Evolutionary conservation across 2,797 vertebrate genomes (phyloP), one percentile per base, ranked within the genome.

Genomic region (Loriculus beryllinus): DNA sequence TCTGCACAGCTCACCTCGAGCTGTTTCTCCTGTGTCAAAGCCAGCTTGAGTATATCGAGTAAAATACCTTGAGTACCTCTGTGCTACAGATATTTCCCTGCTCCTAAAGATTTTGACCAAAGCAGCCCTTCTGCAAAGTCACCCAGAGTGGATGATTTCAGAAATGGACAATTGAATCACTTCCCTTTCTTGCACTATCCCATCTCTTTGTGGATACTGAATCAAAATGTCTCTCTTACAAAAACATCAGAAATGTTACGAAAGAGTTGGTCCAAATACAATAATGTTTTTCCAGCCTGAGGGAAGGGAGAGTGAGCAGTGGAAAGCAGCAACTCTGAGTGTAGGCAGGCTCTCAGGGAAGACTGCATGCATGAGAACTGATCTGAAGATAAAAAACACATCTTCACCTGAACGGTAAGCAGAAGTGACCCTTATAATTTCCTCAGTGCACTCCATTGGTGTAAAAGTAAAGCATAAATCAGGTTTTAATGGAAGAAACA

Each of bases 401-500:
- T 40, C 59, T 77, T 67, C 87, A 84, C 33, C 74, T 80, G 64
- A 81, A 47, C 37, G 47, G 37, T 15, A 43, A 91, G 59, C 31
- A 92, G 59, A 78, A 86, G 22, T 74, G 29, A 86, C 67, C 56
- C 65, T 76, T 74, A 52, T n/a, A 43, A 70, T 74, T 49, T 82
- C 42, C 48, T 52, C 3, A 43, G n/a, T 60, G 54, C 43, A 51
- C 35, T 76, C 65, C 54, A 67, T 3, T 67, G 83, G 56, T 2
- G 12, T 82, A 37, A 31, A 86, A 74, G 22, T 56, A 86, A 86
- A 88, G 37, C 12, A 1, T 29, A 90, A 93, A 45, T 64, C 62
- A 90, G 74, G 21, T 79, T 91, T 70, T 74, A 94, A 74, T 68
- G 60, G 56, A 84, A 86, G 92, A 93, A 84, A 6, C 20, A 86